A percentile compares a stretch with the other conserved stretches of the same genome.
phyloP scores from a whole-genome alignment of 2,113 vertebrate genomes.

The Tauraco erythrolophus region DNA sequence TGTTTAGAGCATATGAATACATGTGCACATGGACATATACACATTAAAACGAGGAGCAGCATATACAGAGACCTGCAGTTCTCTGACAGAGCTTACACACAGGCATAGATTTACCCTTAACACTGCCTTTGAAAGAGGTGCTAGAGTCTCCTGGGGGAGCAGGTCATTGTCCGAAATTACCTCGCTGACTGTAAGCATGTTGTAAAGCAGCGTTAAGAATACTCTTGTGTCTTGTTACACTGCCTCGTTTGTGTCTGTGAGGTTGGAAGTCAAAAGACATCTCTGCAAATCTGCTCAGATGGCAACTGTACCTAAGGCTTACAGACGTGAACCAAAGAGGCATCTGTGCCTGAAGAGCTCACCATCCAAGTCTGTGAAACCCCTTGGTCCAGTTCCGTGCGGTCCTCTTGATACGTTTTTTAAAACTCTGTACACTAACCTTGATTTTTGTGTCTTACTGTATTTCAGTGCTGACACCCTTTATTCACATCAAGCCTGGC shows the following conservation, averaged over 20 bases:
- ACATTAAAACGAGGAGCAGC: rapidly evolving
- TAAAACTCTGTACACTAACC: not conserved
- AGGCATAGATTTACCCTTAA: rapidly evolving
- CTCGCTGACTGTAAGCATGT: not conserved
- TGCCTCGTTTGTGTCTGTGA: not conserved
- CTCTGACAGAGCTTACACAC: not conserved
- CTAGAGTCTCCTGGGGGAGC: not conserved
- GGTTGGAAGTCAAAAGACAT: not conserved
- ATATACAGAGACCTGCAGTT: not conserved
- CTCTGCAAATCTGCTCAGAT: not conserved
- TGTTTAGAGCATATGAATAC: not conserved
- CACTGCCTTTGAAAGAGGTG: not conserved
- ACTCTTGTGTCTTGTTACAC: not conserved
- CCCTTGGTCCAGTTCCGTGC: not conserved
- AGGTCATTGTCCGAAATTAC: not conserved
- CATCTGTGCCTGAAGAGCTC: not conserved
- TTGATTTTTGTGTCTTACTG: not conserved
- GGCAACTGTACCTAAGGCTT: not conserved
- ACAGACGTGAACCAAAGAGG: not conserved
- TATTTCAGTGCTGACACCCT: constrained; percentile 79
- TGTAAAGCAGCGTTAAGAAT: not conserved
- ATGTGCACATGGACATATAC: rapidly evolving
- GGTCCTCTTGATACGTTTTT: not conserved
- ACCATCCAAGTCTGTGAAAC: not conserved
- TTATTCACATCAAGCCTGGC: constrained; percentile 80